Evolutionary conservation across 2,888 invertebrate species (phyloP).

Genomic region (Tridacna crocea): DNA sequence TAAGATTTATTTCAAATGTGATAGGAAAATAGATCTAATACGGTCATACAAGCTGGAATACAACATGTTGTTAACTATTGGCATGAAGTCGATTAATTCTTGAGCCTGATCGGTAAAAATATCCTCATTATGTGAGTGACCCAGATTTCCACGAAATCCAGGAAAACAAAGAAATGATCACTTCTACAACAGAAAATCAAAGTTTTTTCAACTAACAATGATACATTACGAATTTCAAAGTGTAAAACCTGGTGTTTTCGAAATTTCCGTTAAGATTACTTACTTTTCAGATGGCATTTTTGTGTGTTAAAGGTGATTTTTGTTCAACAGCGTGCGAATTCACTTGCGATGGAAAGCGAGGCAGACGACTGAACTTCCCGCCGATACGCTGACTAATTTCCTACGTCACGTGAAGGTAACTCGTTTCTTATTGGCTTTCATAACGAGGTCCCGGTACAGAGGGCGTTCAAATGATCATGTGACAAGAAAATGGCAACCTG

Average conservation of each 20-base stretch:
- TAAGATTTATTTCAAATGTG: not conserved
- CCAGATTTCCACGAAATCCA: conserved; percentile 48
- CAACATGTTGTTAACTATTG: not conserved
- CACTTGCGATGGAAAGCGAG: conserved; percentile 35
- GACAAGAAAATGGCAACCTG: conserved; percentile 67
- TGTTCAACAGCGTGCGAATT: conserved; percentile 38
- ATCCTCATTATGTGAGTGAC: conserved; percentile 60
- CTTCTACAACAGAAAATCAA: not conserved
- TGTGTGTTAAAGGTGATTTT: conserved; percentile 44
- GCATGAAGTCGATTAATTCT: conserved; percentile 1
- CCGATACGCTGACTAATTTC: conserved; percentile 60
- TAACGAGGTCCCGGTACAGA: conserved; percentile 33
- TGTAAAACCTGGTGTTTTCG: not conserved
- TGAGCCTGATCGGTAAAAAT: not conserved
- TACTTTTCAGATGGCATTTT: conserved; percentile 80
- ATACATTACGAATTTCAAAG: not conserved
- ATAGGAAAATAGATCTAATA: not conserved
- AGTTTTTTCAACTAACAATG: conserved; percentile 22
- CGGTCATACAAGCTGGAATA: not conserved
- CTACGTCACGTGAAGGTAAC: conserved; percentile 46
- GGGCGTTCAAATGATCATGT: conserved; percentile 58
- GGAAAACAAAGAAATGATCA: conserved; percentile 52
- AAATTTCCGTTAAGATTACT: conserved; percentile 53
- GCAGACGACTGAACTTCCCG: conserved; percentile 79
- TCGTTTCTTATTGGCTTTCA: conserved; percentile 40